phyloP scores from a whole-genome alignment of 2,888 invertebrate species.

The Cheilosia vulpina region DNA sequence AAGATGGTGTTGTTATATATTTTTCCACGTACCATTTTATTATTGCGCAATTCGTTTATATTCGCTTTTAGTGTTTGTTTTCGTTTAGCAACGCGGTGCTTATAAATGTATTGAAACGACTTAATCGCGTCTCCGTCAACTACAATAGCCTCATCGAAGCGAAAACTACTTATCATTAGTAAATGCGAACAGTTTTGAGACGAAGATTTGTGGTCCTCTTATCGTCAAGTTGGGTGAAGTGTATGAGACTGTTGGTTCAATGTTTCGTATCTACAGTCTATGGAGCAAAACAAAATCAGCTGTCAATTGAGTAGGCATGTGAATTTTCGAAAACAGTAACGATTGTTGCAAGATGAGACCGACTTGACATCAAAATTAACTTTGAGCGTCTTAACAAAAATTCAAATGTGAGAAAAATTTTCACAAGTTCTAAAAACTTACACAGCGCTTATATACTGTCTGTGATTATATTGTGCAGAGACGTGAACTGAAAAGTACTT shows the following conservation, averaged over 20 bases:
- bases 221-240: conserved; percentile 44
- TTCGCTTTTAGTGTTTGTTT: conserved; percentile 3
- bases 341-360: too few relatives aligned
- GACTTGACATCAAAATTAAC: too few relatives aligned
- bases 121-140: conserved; percentile 48
- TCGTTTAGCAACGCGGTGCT: neutral
- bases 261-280: conserved; percentile 35
- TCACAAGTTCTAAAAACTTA: too few relatives aligned
- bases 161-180: conserved; percentile 35
- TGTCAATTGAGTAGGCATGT: too few relatives aligned
- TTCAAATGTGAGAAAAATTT: too few relatives aligned
- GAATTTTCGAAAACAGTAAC: too few relatives aligned
- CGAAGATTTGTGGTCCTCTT: conserved; percentile 51
- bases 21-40: conserved; percentile 30
- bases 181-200: conserved; percentile 20
- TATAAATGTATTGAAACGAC: conserved; percentile 10
- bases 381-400: too few relatives aligned
- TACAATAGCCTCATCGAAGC: conserved; percentile 5
- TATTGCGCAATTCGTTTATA: conserved; percentile 17
- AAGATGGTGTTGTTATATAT: neutral
- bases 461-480: too few relatives aligned
- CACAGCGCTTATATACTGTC: too few relatives aligned
- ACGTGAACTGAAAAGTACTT: too few relatives aligned
- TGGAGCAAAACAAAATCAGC: conserved; percentile 3
- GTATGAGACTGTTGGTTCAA: conserved; percentile 40